phyloP scores from a whole-genome alignment of 2,797 vertebrate genomes.

The Naso thynnoides region DNA sequence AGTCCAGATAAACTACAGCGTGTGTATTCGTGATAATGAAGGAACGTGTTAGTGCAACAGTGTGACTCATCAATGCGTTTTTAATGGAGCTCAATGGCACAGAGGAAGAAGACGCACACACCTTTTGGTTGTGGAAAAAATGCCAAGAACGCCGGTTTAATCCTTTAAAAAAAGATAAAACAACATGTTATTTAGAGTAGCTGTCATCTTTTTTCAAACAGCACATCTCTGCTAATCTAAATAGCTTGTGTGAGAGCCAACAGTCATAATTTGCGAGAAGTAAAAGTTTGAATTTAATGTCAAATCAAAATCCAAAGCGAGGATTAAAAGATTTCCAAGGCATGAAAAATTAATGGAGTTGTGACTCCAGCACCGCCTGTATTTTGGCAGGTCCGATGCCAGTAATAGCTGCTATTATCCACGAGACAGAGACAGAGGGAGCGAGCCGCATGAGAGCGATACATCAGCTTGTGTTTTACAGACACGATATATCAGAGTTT shows the following conservation, averaged over 20 bases:
- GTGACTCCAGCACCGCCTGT: background rate
- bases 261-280: background rate
- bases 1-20: no score
- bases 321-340: background rate
- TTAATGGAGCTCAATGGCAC: no score
- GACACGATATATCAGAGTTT: constrained; percentile 16
- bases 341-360: constrained; percentile 11
- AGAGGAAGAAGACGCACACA: no score
- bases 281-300: background rate
- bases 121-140: no score
- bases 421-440: background rate
- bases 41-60: no score
- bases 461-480: constrained; percentile 24
- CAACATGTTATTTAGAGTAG: background rate
- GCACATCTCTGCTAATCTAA: background rate
- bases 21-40: no score
- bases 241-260: background rate
- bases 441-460: background rate
- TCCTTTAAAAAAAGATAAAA: background rate
- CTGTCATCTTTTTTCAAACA: background rate
- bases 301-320: background rate
- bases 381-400: constrained; percentile 13
- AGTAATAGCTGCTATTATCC: constrained; percentile 22
- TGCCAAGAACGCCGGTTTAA: no score
- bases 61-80: no score